Evolutionary conservation across 2,888 invertebrate genomes (phyloP), one percentile per base, ranked within the genome.

Genomic region (Pyrochroa serraticornis): DNA sequence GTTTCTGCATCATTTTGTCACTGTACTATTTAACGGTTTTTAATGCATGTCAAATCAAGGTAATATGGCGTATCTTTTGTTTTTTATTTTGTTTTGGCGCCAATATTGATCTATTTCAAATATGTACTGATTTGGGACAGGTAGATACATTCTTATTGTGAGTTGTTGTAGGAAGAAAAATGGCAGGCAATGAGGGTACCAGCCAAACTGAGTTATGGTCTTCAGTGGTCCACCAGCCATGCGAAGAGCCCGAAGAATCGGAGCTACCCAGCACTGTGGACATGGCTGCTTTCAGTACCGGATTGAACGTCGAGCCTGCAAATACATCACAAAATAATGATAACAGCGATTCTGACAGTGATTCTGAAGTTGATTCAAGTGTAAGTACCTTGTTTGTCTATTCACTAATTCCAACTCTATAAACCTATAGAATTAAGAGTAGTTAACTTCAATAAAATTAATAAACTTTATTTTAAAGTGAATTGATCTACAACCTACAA

Each of bases 261-360:
- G 83, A 85, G 67, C 77, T 86, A 67, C 86, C 86, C 8, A 86
- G 86, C 30, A 87, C 87, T 22, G 86, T 87, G 59, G 87, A 87
- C 68, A 87, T 87, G 79, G 84, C 85, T 68, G 86, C 86, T 56
- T 84, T 87, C 72, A 86, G 85, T 75, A 82, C 82, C 62, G 81
- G 80, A 52, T 64, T 77, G 38, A 75, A 63, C 61, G 73, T 75
- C 41, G 72, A 74, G 61, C 72, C 75, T 8, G 62, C 71, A 8
- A 70, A 67, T 46, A 71, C 65, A 50, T 60, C 50, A 3, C 46
- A 55, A 32, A 55, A 55, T 51, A 55, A 73, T 58, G 69, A 67
- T 12, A 70, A 73, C 32, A 71, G 69, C 54, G 85, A 84, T 72
- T 82, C 84, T 33, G 85, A 85, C 69, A 83, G 84, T 54, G 85